Evolutionary conservation across 2,113 vertebrate species (phyloP).

Genomic region (Marmota monax): DNA sequence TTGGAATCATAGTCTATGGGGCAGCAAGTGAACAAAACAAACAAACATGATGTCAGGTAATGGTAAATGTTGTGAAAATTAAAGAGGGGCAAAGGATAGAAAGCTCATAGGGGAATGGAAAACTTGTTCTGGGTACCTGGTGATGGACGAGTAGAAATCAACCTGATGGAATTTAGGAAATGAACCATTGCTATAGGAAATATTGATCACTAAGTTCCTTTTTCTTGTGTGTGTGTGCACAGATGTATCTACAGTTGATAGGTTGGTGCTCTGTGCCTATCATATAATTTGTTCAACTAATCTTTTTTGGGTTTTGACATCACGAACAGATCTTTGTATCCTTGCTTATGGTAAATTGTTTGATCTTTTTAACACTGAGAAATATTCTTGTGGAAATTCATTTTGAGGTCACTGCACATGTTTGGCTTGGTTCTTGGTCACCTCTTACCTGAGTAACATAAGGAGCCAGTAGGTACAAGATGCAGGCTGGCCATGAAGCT

Average conservation of each 20-base stretch:
- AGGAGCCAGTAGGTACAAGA: not conserved
- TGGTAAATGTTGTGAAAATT: not conserved
- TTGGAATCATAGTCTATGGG: not conserved
- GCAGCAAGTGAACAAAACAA: slow-evolving; percentile 18
- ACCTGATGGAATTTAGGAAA: not conserved
- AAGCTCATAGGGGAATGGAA: not conserved
- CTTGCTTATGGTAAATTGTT: not conserved
- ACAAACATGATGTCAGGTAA: not conserved
- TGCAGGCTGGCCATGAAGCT: accelerated
- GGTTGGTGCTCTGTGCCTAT: not conserved
- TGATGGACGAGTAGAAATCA: not conserved
- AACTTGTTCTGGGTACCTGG: not conserved
- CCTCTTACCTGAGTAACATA: not conserved
- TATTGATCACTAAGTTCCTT: not conserved
- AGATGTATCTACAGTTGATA: not conserved
- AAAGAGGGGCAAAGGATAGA: not conserved
- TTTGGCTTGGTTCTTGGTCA: not conserved
- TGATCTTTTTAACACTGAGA: not conserved
- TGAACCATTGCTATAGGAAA: not conserved
- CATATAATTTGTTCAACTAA: not conserved
- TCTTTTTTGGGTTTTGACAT: not conserved
- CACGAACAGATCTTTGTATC: not conserved
- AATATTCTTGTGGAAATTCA: not conserved
- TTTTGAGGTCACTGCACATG: not conserved
- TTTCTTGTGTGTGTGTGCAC: not conserved